These are phyloP conservation scores for Gymnocypris eckloni DNA, from an alignment of 2,797 vertebrate species.

Conservation along the genomic window DNA sequence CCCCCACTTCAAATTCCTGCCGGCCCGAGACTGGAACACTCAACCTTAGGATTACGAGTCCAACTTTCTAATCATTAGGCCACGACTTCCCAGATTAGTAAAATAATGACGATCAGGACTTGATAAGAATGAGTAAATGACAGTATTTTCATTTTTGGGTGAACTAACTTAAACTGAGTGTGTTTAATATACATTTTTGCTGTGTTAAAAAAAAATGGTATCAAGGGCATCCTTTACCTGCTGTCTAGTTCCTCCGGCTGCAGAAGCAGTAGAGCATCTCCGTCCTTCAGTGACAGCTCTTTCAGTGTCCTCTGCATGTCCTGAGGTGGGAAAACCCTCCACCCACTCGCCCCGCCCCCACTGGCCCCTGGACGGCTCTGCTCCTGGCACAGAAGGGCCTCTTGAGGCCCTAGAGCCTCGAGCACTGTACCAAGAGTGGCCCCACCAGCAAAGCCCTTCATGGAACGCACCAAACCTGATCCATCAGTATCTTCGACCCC, in stretches of 20 bases:
- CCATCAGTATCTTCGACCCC: slow-evolving; percentile 50
- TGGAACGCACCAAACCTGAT: slow-evolving; percentile 74
- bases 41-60: no score
- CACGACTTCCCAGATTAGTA: no score
- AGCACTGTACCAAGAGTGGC: slow-evolving; percentile 73
- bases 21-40: no score
- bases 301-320: slow-evolving; percentile 85
- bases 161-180: neutral
- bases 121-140: neutral
- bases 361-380: slow-evolving; percentile 60
- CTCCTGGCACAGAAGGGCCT: slow-evolving; percentile 79
- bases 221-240: slow-evolving; percentile 74
- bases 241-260: slow-evolving; percentile 79
- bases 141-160: neutral
- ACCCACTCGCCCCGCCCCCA: slow-evolving; percentile 78
- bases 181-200: neutral
- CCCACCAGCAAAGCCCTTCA: slow-evolving; percentile 74
- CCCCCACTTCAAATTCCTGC: no score
- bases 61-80: no score
- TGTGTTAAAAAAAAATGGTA: neutral
- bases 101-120: no score
- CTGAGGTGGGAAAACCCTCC: slow-evolving; percentile 80
- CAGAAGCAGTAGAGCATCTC: slow-evolving; percentile 86
- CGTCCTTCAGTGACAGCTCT: slow-evolving; percentile 84
- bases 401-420: slow-evolving; percentile 73